phyloP scores from a whole-genome alignment of 1,140 invertebrate genomes.

The Stenopsyche tienmushanensis region DNA sequence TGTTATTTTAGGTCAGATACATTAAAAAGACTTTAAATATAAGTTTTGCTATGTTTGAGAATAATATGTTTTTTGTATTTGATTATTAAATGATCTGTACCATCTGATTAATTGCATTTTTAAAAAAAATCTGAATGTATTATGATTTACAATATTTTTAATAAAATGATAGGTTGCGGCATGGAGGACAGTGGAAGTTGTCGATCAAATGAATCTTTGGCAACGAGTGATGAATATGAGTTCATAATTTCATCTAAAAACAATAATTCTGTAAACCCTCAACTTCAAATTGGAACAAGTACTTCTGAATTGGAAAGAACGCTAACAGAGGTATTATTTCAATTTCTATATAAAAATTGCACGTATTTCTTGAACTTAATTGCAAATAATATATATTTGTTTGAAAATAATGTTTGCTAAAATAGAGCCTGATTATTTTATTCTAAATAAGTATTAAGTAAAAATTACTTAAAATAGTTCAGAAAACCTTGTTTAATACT shows the following conservation, averaged over 20 bases:
- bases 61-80: no score
- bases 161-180: constrained; percentile 55
- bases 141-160: no score
- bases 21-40: no score
- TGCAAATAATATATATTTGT: not conserved
- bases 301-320: constrained; percentile 46
- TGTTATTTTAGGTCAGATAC: no score
- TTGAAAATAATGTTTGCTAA: not conserved
- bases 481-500: no score
- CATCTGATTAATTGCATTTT: no score
- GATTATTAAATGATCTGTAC: no score
- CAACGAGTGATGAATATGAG: constrained; percentile 83
- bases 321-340: constrained; percentile 48
- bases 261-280: constrained; percentile 41
- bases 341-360: not conserved
- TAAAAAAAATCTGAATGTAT: no score
- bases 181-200: constrained; percentile 79
- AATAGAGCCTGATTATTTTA: no score
- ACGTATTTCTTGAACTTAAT: not conserved
- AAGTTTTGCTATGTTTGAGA: no score
- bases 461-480: no score
- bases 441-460: no score
- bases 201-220: constrained; percentile 78
- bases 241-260: constrained; percentile 60
- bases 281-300: constrained; percentile 39